Conservation (phyloP, 2,113 vertebrate genomes). For the Oryzias curvinotus region DNA sequence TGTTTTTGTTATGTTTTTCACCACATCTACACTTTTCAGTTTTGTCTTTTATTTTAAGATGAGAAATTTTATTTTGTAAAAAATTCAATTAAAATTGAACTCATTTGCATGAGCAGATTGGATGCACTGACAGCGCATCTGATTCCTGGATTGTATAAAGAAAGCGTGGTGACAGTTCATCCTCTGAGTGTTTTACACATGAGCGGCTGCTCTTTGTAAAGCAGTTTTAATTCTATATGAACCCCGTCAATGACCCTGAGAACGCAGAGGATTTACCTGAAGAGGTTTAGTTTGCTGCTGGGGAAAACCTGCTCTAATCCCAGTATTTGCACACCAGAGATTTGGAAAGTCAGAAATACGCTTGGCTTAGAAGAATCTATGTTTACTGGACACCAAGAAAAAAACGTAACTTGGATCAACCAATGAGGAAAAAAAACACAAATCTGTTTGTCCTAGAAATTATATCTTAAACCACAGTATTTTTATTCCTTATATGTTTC, state of each 20-base stretch:
- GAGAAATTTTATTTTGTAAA: background rate
- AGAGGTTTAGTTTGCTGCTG: constrained; percentile 13
- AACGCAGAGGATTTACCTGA: constrained; percentile 25
- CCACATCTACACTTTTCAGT: background rate
- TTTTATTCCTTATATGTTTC: no score
- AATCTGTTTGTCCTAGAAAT: no score
- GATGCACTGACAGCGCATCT: background rate
- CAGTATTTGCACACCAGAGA: constrained; percentile 5
- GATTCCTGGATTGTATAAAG: no score
- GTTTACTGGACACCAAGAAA: background rate
- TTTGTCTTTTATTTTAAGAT: background rate
- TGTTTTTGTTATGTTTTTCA: background rate
- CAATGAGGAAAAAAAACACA: no score
- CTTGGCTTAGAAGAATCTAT: constrained; percentile 3
- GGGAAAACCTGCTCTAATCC: constrained; percentile 19
- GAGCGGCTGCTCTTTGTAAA: constrained; percentile 4
- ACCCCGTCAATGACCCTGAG: constrained; percentile 17
- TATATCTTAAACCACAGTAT: no score
- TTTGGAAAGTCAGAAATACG: constrained; percentile 23
- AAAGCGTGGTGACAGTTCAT: constrained; percentile 1
- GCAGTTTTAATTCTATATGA: constrained; percentile 12
- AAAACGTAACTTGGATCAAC: no score
- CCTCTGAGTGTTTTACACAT: constrained; percentile 23
- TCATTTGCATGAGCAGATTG: background rate
- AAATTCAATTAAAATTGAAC: background rate